Evolutionary conservation across 1,140 invertebrate species (phyloP).

Genomic region (Octopus sinensis): DNA sequence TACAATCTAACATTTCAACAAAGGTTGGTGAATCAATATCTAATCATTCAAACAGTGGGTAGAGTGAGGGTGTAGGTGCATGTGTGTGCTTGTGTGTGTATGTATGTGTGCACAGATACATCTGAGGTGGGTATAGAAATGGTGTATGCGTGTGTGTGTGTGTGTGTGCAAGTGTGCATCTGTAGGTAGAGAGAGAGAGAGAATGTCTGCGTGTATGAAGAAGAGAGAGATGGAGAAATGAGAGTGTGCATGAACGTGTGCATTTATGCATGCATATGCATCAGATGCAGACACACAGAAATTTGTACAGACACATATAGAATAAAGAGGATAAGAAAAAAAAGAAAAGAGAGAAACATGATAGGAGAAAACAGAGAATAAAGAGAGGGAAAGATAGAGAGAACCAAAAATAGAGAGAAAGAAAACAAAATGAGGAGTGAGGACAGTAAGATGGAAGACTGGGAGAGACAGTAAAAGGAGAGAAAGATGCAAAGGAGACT

Average conservation of each 20-base stretch:
- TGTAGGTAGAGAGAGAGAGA: neutral
- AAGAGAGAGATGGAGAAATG: neutral
- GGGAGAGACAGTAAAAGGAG: neutral
- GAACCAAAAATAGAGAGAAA: neutral
- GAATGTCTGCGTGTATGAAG: neutral
- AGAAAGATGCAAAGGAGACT: neutral
- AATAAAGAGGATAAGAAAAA: neutral
- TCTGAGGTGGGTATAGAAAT: no score
- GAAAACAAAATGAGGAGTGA: neutral
- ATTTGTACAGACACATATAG: no score
- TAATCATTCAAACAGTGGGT: no score
- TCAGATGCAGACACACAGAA: no score
- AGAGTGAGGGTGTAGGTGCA: no score
- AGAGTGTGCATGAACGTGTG: neutral
- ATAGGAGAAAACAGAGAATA: neutral
- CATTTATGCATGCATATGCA: no score
- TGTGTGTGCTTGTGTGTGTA: no score
- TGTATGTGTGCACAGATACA: no score
- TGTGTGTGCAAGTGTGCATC: no score
- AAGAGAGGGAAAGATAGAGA: neutral
- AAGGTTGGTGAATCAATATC: no score
- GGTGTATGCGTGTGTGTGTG: no score
- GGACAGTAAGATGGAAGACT: neutral
- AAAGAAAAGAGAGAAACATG: neutral
- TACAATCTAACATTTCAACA: no score